Conservation (phyloP, 2,113 vertebrate genomes). For the Thunnus thynnus region DNA sequence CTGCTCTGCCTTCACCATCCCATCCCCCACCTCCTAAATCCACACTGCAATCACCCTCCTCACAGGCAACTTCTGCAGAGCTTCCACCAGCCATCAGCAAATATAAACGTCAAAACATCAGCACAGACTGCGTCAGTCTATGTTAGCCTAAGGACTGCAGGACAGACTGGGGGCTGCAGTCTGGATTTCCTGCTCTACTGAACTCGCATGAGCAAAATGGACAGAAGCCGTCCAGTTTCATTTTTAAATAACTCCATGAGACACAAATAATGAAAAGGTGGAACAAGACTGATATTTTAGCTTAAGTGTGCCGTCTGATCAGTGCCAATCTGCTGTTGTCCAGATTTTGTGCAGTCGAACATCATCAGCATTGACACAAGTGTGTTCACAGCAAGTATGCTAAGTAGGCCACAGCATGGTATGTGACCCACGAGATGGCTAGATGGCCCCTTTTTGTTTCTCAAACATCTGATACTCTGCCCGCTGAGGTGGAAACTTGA, state of each 20-base stretch:
- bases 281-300: background rate
- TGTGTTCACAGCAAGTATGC: conserved; percentile 66
- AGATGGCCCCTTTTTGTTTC: conserved; percentile 77
- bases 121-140: background rate
- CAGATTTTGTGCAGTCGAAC: conserved; percentile 43
- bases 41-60: conserved; percentile 39
- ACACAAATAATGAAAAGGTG: background rate
- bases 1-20: conserved; percentile 29
- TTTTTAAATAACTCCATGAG: background rate
- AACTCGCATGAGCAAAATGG: conserved; percentile 8
- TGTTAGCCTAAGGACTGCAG: conserved; percentile 28
- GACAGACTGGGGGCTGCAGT: conserved; percentile 20
- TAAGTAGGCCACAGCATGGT: conserved; percentile 79
- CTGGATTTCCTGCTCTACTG: conserved; percentile 42
- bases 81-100: conserved; percentile 57
- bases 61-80: conserved; percentile 52
- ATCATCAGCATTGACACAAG: conserved; percentile 62
- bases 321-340: background rate
- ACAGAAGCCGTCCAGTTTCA: background rate
- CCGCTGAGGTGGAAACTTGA: conserved; percentile 75
- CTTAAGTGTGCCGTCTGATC: background rate
- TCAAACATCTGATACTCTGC: conserved; percentile 76
- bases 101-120: conserved; percentile 61
- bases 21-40: conserved; percentile 63
- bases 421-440: conserved; percentile 73